A percentile compares a stretch with the other conserved stretches of the same genome.
Conservation (phyloP, 2,888 invertebrate species). For the Onchidella celtica region DNA sequence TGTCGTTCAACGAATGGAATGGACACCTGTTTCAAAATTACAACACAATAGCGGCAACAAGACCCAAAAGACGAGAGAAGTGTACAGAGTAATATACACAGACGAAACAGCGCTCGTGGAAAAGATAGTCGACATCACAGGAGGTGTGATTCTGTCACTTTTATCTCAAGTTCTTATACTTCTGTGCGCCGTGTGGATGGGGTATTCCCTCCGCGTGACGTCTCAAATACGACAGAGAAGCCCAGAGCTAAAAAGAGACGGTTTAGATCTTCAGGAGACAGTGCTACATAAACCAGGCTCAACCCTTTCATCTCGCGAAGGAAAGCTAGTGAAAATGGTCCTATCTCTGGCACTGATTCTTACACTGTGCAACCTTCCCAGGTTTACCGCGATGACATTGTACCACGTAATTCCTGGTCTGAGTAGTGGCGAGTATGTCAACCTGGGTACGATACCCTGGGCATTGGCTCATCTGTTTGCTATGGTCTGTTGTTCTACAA, state of each 20-base stretch:
- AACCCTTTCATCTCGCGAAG: neutral
- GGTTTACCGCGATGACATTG: neutral
- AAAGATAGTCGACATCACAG: neutral
- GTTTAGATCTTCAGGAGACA: neutral
- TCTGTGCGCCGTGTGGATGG: neutral
- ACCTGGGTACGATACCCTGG: neutral
- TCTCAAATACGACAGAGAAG: neutral
- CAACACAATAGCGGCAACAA: neutral
- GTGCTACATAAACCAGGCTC: too few species aligned
- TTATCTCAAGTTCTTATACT: neutral
- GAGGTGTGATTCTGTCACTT: neutral
- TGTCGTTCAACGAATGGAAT: neutral
- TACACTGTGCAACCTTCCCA: neutral
- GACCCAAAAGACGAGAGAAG: neutral
- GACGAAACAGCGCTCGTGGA: neutral
- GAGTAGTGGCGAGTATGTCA: neutral
- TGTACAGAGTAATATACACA: neutral
- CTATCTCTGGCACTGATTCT: neutral
- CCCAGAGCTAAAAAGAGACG: neutral
- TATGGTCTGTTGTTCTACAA: neutral
- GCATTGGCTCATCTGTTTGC: neutral
- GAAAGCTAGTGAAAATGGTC: neutral
- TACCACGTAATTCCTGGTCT: neutral
- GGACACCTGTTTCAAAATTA: neutral
- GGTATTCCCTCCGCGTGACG: neutral